Base-by-base conservation (phyloP, 1,140 invertebrate genomes). In the Drosophila azteca region DNA sequence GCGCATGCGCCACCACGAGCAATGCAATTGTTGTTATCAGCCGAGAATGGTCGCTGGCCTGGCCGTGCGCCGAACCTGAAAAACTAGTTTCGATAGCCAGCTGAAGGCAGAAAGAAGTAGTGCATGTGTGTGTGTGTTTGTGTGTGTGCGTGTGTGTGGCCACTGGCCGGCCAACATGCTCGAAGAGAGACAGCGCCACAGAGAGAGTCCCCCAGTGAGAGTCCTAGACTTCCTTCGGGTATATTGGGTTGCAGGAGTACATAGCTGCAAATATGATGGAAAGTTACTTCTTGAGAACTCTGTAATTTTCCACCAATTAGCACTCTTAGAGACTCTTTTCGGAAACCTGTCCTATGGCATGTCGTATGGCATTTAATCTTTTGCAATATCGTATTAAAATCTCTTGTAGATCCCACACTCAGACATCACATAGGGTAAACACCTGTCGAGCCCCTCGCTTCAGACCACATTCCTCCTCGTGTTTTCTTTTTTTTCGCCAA, bases 1-100 rank as follows among this genome's bases (percentile, higher is more conserved):
- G 77, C 68, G 74, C 82, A 81, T 83, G 80, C 80, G 80, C 71
- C 77, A 57, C 35, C 68, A 50, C 55, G 53, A 39, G 67, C 67
- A 70, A 78, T 79, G 82, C 82, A 78, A 87, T 87, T 87, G 78
- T 87, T 87, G 82, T 85, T 85, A 85, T 85, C 81, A 63, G 53
- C 44, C 53, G 44, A 55, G 49, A 39, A 39, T 39, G 35, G 35
- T 39, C 11, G 35, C 35, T 63, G 57, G 48, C 68, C 35, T 63
- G 55, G 48, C 74, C 77, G 62, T 85, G 81, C 77, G 83, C 83
- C 79, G 79, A 88, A 88, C 83, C 83, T 65, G 83, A 88, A 88
- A 88, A 88, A 88, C 83, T 79, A 88, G 83, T 88, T 88, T 83
- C 74, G 60, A 63, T 85, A 71, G 63, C 73, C 72, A 75, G 55